Percentiles rank a stretch among this genome's conserved stretches.
Evolutionary conservation across 2,797 vertebrate species (phyloP).

Genomic region (Steatocranus sp.): DNA sequence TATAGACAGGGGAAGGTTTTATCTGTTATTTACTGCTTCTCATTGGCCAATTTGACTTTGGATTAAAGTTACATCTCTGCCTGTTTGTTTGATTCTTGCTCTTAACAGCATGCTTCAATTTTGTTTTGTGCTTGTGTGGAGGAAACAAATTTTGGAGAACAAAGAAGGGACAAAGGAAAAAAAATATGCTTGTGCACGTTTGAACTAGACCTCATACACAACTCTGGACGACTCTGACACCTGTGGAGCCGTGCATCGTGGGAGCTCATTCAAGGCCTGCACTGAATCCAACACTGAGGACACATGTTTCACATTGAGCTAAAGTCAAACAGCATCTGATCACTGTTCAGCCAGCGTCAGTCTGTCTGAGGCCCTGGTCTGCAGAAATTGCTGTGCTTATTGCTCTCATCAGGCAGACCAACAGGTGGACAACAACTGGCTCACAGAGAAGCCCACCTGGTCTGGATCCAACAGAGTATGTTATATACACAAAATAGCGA

Average conservation of each 20-base stretch:
- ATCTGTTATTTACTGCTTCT: background rate
- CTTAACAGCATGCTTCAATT: background rate
- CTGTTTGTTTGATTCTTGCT: background rate
- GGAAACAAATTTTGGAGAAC: background rate
- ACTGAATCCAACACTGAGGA: slow-evolving; percentile 37
- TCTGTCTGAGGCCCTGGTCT: slow-evolving; percentile 60
- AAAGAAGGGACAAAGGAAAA: background rate
- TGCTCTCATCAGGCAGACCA: slow-evolving; percentile 30
- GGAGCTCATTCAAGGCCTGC: slow-evolving; percentile 44
- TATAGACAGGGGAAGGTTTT: background rate
- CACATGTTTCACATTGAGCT: slow-evolving; percentile 64
- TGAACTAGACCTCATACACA: background rate
- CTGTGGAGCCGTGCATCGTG: slow-evolving; percentile 45
- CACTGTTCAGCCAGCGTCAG: slow-evolving; percentile 54
- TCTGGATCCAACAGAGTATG: background rate
- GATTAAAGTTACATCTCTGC: background rate
- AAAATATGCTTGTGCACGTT: background rate
- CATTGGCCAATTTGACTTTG: background rate
- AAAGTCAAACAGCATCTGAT: slow-evolving; percentile 64
- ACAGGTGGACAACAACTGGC: slow-evolving; percentile 48
- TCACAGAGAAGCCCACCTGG: slow-evolving; percentile 30
- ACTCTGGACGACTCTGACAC: slow-evolving; percentile 47
- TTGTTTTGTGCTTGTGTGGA: background rate
- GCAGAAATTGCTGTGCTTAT: slow-evolving; percentile 21
- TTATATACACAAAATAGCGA: background rate